Evolutionary conservation across 2,113 vertebrate genomes (phyloP).

Genomic region (Melanostigma gelatinosum): DNA sequence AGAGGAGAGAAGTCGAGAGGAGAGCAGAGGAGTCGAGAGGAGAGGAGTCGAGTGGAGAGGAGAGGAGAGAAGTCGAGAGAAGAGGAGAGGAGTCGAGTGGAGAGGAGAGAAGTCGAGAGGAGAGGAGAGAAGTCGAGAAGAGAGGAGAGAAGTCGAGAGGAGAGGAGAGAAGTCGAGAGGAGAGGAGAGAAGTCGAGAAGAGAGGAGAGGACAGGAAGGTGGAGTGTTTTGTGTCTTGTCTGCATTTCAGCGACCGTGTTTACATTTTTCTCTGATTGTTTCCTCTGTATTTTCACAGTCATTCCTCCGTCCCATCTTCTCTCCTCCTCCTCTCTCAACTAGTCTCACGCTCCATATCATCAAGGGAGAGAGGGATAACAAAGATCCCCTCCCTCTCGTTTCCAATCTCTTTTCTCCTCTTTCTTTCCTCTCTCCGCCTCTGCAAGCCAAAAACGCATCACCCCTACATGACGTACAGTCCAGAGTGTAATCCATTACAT

Average conservation of each 20-base stretch:
- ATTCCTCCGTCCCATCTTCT: background rate
- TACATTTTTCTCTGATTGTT: constrained; percentile 64
- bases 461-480: constrained; percentile 33
- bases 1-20: constrained; percentile 15
- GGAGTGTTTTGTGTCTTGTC: constrained; percentile 52
- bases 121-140: constrained; percentile 39
- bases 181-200: constrained; percentile 50
- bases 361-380: constrained; percentile 44
- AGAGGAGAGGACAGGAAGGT: constrained; percentile 61
- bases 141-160: no score
- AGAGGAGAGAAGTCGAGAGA: background rate
- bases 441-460: constrained; percentile 16
- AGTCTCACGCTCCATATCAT: constrained; percentile 59
- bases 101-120: constrained; percentile 50
- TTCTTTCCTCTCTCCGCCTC: constrained; percentile 1
- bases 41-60: constrained; percentile 61
- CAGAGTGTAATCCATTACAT: constrained; percentile 44
- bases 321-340: constrained; percentile 21
- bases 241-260: constrained; percentile 46
- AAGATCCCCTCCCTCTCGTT: constrained; percentile 39
- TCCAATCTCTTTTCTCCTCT: constrained; percentile 22
- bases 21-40: no score
- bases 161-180: no score
- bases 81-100: no score
- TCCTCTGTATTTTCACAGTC: constrained; percentile 31